Conservation (phyloP, 2,113 vertebrate genomes). For the Pyrgilauda ruficollis region DNA sequence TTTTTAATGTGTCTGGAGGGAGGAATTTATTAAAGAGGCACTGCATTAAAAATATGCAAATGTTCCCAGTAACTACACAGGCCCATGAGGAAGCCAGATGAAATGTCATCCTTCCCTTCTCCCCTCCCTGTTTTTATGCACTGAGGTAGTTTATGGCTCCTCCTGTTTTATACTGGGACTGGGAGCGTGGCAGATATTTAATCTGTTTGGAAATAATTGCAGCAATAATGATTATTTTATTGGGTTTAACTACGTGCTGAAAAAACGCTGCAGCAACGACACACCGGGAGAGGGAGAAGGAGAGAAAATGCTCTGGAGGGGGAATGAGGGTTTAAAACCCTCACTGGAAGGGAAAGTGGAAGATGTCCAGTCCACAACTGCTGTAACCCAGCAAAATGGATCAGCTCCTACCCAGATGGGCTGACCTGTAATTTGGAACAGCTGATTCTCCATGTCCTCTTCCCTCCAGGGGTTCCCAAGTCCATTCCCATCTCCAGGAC, state of each 20-base stretch:
- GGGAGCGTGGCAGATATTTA: constrained; percentile 61
- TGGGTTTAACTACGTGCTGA: constrained; percentile 36
- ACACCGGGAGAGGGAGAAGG: background rate
- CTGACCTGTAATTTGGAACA: background rate
- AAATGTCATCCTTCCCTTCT: constrained; percentile 50
- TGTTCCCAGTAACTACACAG: constrained; percentile 43
- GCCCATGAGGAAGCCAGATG: constrained; percentile 49
- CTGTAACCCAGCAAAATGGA: background rate
- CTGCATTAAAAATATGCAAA: constrained; percentile 70
- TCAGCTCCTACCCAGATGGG: background rate
- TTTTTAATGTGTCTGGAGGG: constrained; percentile 57
- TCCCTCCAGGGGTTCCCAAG: background rate
- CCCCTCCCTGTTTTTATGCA: constrained; percentile 33
- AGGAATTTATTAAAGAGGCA: constrained; percentile 66
- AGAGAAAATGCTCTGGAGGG: background rate
- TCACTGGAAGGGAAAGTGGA: background rate
- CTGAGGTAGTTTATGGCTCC: constrained; percentile 51
- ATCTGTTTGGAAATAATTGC: constrained; percentile 71
- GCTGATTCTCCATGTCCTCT: background rate
- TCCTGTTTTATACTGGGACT: constrained; percentile 39
- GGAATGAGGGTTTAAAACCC: background rate
- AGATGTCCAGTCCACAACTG: background rate
- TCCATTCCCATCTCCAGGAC: background rate
- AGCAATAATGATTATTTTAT: constrained; percentile 68
- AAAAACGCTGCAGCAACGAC: background rate